Evolutionary conservation across 2,113 vertebrate genomes (phyloP).

Genomic region (Platysteira castanea): DNA sequence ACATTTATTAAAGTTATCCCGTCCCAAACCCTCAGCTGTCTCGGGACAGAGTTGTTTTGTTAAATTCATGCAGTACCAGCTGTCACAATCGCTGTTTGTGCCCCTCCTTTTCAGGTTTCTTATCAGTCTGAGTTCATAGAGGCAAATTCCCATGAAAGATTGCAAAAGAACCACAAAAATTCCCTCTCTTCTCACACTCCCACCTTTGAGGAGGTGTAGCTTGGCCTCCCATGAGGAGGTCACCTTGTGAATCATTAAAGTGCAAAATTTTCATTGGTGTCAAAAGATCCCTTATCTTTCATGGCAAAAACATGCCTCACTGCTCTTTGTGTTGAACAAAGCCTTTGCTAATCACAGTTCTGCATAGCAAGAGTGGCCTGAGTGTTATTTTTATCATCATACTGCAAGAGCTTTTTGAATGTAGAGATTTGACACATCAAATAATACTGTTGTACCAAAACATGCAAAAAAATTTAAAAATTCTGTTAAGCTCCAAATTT

Average conservation of each 20-base stretch:
- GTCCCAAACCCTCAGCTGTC: neutral
- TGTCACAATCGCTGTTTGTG: rapidly evolving
- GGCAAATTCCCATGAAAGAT: neutral
- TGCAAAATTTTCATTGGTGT: neutral
- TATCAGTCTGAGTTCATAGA: neutral
- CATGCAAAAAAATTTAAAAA: neutral
- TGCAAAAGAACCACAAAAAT: neutral
- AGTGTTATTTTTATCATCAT: neutral
- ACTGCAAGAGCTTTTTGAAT: neutral
- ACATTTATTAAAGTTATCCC: neutral
- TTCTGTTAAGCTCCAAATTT: neutral
- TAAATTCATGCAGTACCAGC: neutral
- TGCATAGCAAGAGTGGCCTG: neutral
- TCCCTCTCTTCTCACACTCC: neutral
- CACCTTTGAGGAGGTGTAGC: neutral
- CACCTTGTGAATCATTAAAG: neutral
- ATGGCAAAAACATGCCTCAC: neutral
- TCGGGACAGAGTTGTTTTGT: neutral
- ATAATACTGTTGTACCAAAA: neutral
- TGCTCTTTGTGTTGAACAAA: neutral
- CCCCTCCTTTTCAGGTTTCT: neutral
- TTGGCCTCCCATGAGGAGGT: neutral
- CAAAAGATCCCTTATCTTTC: neutral
- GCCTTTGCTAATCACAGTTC: neutral
- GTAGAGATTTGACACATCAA: neutral